phyloP scores from a whole-genome alignment of 2,113 vertebrate species.

The Oriolus oriolus region DNA sequence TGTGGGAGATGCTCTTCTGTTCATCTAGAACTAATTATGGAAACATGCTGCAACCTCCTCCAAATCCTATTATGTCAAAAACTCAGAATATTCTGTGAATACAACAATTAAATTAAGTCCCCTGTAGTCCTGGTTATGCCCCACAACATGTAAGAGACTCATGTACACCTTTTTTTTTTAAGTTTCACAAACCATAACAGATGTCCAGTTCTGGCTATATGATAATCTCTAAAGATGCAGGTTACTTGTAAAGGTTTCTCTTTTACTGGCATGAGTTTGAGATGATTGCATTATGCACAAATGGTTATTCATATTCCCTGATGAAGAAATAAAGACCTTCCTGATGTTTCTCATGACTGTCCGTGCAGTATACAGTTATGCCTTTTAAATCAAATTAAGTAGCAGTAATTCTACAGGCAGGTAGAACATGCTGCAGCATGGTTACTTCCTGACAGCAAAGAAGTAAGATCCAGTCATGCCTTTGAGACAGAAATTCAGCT shows the following conservation, averaged over 20 bases:
- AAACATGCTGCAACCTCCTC: not conserved
- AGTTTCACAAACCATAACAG: not conserved
- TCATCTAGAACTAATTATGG: not conserved
- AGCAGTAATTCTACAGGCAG: not conserved
- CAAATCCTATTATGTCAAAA: not conserved
- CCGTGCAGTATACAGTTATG: not conserved
- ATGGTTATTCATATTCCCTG: conserved; percentile 32
- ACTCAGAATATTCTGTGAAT: not conserved
- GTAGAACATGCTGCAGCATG: not conserved
- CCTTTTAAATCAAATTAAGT: conserved; percentile 39
- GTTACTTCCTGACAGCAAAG: not conserved
- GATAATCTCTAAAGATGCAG: not conserved
- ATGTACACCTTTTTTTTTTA: not conserved
- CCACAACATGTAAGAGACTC: not conserved
- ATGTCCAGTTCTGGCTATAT: conserved; percentile 17
- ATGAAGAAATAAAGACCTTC: conserved; percentile 60
- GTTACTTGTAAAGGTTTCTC: conserved; percentile 22
- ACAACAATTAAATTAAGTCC: not conserved
- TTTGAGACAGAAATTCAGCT: conserved; percentile 7
- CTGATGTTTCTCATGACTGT: conserved; percentile 37
- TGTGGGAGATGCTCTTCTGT: not conserved
- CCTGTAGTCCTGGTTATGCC: not conserved
- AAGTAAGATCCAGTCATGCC: conserved; percentile 19
- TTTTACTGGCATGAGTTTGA: not conserved
- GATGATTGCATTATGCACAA: conserved; percentile 23